Evolutionary conservation across 2,888 invertebrate species (phyloP), one percentile per base, ranked within the genome.

Genomic region (Saturnia japonica): DNA sequence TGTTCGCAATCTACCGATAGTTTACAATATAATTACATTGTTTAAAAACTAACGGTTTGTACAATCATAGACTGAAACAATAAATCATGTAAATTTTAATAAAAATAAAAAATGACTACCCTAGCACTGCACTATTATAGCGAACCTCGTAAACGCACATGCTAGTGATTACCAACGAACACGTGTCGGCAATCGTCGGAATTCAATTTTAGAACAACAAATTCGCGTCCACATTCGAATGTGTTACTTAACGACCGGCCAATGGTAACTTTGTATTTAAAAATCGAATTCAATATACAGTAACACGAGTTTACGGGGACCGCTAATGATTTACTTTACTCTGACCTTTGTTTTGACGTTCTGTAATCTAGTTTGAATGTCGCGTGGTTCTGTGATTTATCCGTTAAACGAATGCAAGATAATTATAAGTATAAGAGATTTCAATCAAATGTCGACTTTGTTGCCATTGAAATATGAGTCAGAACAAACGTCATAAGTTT

Each of bases 261-360:
- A 68, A 68, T 68, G 54, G 51, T n/a, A 54, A 34, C 54, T 16
- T n/a, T 22, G n/a, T n/a, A 34, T 68, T 54, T 22, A 22, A 68
- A 68, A 54, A 34, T n/a, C 54, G 34, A 68, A 54, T 57, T 40
- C 68, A 68, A 70, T 71, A 72, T 75, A 40, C n/a, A 0, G 62
- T 11, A 19, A 34, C 19, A 68, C 43, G 51, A 66, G 71, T 75
- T 80, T 79, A 72, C 57, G 72, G 78, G 75, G 77, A 81, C 75
- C 76, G 77, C 75, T 64, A 69, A 70, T 80, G 82, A 84, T 84
- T 83, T 80, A 83, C 75, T 74, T 75, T 74, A 74, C 72, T 73
- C 76, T 75, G 80, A 81, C 80, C 80, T 79, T 76, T 82, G 83
- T 84, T 84, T 82, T 85, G 84, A 84, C 84, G 76, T 80, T 77